Conservation (phyloP, 2,888 invertebrate species). For the Aleiodes alternator region DNA sequence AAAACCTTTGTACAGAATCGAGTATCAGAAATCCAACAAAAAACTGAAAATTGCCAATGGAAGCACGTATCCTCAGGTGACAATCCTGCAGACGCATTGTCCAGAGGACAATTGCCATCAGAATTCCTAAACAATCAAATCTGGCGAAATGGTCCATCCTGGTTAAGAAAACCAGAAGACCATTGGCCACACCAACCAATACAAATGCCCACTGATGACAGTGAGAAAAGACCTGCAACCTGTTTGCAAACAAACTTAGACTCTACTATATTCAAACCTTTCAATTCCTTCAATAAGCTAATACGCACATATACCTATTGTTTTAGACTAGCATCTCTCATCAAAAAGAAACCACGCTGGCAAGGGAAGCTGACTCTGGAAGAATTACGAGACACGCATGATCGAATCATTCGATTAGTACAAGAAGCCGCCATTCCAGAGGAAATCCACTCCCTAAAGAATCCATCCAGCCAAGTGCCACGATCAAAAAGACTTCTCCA, state of each 20-base stretch:
- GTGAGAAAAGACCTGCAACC: neutral
- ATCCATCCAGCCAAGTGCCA: no score
- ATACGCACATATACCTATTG: neutral
- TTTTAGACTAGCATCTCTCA: neutral
- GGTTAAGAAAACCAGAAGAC: slow-evolving; percentile 12
- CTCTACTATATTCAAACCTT: no score
- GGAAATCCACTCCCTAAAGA: no score
- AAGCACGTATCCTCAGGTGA: slow-evolving; percentile 46
- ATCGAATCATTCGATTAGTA: no score
- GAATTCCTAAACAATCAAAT: slow-evolving; percentile 42
- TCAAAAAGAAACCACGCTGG: neutral
- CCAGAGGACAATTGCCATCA: slow-evolving; percentile 50
- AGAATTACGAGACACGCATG: no score
- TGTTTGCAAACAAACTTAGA: neutral
- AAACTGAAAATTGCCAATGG: slow-evolving; percentile 38
- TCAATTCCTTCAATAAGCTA: neutral
- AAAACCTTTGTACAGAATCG: slow-evolving; percentile 48
- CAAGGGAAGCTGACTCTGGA: neutral
- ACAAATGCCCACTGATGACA: no score
- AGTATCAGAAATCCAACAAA: neutral
- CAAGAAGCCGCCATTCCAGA: no score
- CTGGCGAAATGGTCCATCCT: slow-evolving; percentile 48
- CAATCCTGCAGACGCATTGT: slow-evolving; percentile 56
- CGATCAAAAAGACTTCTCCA: no score
- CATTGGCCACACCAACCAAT: no score